phyloP scores from a whole-genome alignment of 2,888 invertebrate species.

The Schizotus pectinicornis region DNA sequence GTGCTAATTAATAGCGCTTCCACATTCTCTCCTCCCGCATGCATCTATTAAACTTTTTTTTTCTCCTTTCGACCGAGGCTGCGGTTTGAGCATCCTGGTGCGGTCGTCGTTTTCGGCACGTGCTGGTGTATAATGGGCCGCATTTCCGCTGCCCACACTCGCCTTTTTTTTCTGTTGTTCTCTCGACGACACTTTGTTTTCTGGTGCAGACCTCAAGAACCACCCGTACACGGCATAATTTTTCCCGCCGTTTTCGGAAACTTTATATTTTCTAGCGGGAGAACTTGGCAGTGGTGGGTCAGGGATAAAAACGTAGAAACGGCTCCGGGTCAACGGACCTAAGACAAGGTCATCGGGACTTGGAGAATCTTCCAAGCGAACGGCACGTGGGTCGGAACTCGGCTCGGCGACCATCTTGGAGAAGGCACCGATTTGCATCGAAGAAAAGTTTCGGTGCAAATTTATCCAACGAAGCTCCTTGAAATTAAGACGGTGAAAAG shows the following conservation, averaged over 20 bases:
- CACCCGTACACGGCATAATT: not conserved
- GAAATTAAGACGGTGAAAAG: no score
- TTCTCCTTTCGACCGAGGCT: no score
- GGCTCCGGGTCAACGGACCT: slow-evolving; percentile 29
- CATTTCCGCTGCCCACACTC: slow-evolving; percentile 32
- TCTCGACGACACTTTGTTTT: not conserved
- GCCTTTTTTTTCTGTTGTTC: not conserved
- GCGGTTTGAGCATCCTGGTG: no score
- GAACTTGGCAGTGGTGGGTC: not conserved
- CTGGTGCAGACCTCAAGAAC: no score
- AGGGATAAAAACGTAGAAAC: slow-evolving; percentile 17
- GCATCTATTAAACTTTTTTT: no score
- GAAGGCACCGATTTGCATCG: no score
- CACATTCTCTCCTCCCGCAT: no score
- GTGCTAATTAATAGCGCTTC: no score
- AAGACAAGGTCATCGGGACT: slow-evolving; percentile 29
- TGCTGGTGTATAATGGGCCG: slow-evolving; percentile 23
- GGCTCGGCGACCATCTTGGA: no score
- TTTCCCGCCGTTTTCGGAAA: not conserved
- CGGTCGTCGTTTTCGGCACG: not conserved
- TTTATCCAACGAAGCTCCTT: no score
- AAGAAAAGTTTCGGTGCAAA: no score
- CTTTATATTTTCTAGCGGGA: not conserved
- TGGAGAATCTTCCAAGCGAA: slow-evolving; percentile 24
- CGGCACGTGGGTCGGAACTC: slow-evolving; percentile 9